These are phyloP conservation scores for Enteromius afrohamiltoni DNA, from an alignment of 2,797 vertebrate species.

Conservation along the genomic window DNA sequence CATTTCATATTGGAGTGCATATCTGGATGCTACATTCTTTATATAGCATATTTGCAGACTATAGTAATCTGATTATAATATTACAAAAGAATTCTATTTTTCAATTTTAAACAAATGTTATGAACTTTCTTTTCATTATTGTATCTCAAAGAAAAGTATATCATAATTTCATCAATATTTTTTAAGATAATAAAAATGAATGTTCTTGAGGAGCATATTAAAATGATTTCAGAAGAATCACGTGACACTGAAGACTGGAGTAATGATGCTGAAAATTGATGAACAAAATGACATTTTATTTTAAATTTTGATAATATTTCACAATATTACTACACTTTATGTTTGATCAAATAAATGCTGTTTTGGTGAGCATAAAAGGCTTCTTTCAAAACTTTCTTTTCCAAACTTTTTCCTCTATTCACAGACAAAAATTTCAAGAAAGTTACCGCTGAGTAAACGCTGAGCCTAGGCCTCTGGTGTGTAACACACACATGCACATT, in stretches of 20 bases:
- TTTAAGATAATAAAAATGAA: background rate
- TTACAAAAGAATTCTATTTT: background rate
- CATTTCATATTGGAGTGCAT: background rate
- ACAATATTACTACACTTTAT: background rate
- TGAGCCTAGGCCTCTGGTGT: background rate
- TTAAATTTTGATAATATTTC: background rate
- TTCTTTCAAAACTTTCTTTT: background rate
- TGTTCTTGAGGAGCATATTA: background rate
- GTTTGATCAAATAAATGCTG: background rate
- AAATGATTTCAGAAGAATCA: background rate
- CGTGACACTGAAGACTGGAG: background rate
- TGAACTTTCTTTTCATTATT: background rate
- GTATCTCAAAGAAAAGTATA: background rate
- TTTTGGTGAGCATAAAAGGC: background rate
- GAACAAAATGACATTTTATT: background rate
- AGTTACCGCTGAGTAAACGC: background rate
- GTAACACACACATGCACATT: slow-evolving; percentile 29
- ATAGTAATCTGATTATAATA: background rate
- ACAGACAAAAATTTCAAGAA: background rate
- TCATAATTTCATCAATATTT: background rate
- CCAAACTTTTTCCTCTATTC: background rate
- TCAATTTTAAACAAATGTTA: background rate
- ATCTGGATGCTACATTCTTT: background rate
- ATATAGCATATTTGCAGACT: background rate
- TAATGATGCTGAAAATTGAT: background rate